Conservation (phyloP, 1,140 invertebrate species). For the Batillaria attramentaria region DNA sequence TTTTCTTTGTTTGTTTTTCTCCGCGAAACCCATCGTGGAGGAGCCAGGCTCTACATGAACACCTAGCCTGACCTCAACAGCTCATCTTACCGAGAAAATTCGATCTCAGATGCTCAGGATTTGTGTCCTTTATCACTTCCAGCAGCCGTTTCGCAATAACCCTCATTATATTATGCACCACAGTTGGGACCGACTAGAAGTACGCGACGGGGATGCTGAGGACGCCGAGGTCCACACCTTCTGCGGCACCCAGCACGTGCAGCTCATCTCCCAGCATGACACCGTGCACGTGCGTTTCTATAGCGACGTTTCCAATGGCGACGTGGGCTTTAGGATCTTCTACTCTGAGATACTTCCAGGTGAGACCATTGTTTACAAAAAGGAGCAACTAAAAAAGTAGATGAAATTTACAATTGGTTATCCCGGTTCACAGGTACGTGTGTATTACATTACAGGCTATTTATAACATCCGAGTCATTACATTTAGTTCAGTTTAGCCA, state of each 20-base stretch:
- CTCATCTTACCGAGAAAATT: too few relatives aligned
- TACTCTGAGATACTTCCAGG: conserved; percentile 19
- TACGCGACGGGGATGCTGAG: conserved; percentile 17
- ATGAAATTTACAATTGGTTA: too few relatives aligned
- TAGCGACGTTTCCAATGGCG: conserved; percentile 20
- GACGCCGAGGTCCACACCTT: conserved; percentile 1
- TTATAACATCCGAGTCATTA: too few relatives aligned
- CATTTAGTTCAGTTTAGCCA: too few relatives aligned
- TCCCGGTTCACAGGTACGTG: too few relatives aligned
- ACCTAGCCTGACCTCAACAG: too few relatives aligned
- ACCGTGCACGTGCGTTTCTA: conserved; percentile 23
- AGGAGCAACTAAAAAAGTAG: background rate
- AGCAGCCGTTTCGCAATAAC: background rate
- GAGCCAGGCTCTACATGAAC: too few relatives aligned
- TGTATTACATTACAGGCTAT: too few relatives aligned
- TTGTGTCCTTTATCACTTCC: background rate
- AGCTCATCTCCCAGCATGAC: conserved; percentile 24
- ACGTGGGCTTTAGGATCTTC: conserved; percentile 28
- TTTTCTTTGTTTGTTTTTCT: background rate
- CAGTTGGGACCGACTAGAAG: conserved; percentile 30
- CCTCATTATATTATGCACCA: background rate
- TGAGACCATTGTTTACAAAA: too few relatives aligned
- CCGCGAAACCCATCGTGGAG: background rate
- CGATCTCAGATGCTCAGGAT: too few relatives aligned
- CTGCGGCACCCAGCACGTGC: conserved; percentile 15